These are phyloP conservation scores for Cossypha caffra DNA, from an alignment of 2,797 vertebrate genomes.

Conservation along the genomic window DNA sequence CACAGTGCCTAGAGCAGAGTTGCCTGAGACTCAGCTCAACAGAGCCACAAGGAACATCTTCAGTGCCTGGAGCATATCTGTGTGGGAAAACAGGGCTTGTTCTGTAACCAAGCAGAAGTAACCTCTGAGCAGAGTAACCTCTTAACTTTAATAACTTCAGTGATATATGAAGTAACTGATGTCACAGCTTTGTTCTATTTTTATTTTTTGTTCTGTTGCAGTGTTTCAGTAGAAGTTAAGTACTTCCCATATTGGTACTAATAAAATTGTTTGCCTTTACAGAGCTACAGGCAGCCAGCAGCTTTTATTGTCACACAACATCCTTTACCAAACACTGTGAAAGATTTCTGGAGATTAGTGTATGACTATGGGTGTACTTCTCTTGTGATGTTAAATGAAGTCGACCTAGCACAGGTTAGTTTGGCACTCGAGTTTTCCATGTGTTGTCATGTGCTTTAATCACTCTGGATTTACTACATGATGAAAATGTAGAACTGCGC, in stretches of 20 bases:
- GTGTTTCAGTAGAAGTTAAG: neutral
- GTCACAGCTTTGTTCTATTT: neutral
- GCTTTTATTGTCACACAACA: slow-evolving; percentile 99
- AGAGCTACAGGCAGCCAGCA: slow-evolving; percentile 99
- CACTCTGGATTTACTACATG: neutral
- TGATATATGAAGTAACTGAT: neutral
- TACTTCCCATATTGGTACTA: neutral
- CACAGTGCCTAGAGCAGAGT: neutral
- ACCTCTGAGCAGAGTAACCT: neutral
- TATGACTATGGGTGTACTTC: slow-evolving; percentile 98
- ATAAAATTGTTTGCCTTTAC: slow-evolving; percentile 37
- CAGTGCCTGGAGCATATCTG: rapidly evolving
- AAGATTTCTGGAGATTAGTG: slow-evolving; percentile 98
- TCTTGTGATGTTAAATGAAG: slow-evolving; percentile 97
- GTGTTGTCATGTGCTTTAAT: neutral
- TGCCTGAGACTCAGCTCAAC: neutral
- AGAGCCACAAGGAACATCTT: neutral
- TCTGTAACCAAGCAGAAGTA: neutral
- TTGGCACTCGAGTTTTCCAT: neutral
- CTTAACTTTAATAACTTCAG: neutral
- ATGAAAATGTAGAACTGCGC: neutral
- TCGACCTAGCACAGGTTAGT: slow-evolving; percentile 93
- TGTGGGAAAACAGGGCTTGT: neutral
- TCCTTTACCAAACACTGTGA: slow-evolving; percentile 96
- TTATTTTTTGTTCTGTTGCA: neutral